phyloP scores from a whole-genome alignment of 1,140 invertebrate species.

The Bombus waltoni region DNA sequence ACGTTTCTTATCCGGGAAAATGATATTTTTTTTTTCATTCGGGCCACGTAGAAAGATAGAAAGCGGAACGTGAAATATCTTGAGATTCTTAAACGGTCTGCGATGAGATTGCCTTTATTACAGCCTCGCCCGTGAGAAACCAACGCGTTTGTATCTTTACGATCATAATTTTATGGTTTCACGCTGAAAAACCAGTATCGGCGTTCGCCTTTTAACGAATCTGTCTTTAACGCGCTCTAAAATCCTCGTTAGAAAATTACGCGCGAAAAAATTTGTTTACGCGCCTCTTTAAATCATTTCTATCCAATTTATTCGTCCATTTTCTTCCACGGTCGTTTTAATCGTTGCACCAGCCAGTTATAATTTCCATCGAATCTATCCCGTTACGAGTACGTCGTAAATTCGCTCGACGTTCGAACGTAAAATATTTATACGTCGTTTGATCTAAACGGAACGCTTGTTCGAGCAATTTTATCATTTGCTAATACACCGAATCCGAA shows the following conservation, averaged over 20 bases:
- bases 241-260: background rate
- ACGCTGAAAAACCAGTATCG: background rate
- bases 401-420: too few relatives aligned
- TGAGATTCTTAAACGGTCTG: background rate
- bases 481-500: background rate
- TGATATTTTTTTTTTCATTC: background rate
- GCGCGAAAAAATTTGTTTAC: background rate
- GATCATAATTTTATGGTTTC: constrained; percentile 7
- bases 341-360: too few relatives aligned
- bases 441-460: too few relatives aligned
- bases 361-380: too few relatives aligned
- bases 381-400: too few relatives aligned
- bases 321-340: too few relatives aligned
- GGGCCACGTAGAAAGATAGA: background rate
- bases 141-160: background rate
- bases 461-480: too few relatives aligned
- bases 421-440: too few relatives aligned
- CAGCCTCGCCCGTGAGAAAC: too few relatives aligned
- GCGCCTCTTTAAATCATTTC: background rate
- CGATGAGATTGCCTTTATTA: too few relatives aligned
- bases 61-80: background rate
- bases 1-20: background rate
- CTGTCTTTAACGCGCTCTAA: background rate
- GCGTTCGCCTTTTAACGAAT: background rate
- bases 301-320: background rate